Conservation (phyloP, 2,797 vertebrate species). For the Microctenopoma lineatum region DNA sequence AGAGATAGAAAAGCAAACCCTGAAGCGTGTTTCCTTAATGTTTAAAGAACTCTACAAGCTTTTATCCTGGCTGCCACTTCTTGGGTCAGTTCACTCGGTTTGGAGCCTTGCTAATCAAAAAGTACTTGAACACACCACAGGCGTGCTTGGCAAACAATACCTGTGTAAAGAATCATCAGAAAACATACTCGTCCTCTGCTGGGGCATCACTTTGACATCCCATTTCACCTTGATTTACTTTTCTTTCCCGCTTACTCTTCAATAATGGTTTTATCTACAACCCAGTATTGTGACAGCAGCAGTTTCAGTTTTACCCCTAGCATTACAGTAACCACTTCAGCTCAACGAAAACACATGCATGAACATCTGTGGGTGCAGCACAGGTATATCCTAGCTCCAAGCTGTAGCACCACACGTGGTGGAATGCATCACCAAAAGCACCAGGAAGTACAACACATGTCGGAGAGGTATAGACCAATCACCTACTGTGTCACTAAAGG, state of each 20-base stretch:
- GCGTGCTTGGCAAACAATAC: slow-evolving; percentile 46
- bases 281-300: neutral
- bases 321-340: neutral
- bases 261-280: slow-evolving; percentile 22
- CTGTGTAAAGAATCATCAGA: slow-evolving; percentile 45
- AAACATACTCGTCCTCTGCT: slow-evolving; percentile 31
- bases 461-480: no score
- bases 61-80: slow-evolving; percentile 42
- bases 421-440: no score
- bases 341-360: neutral
- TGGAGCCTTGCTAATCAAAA: slow-evolving; percentile 45
- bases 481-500: no score
- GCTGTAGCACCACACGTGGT: no score
- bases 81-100: slow-evolving; percentile 44
- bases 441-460: no score
- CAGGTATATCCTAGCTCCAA: neutral
- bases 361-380: slow-evolving; percentile 1
- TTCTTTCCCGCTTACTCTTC: slow-evolving; percentile 5
- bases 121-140: slow-evolving; percentile 23
- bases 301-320: no score
- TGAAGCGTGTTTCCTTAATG: slow-evolving; percentile 6
- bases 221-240: neutral
- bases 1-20: slow-evolving; percentile 18
- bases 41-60: slow-evolving; percentile 33
- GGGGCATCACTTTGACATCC: slow-evolving; percentile 13